Base-by-base conservation (phyloP, 1,140 invertebrate species). In the Aphis craccivora region DNA sequence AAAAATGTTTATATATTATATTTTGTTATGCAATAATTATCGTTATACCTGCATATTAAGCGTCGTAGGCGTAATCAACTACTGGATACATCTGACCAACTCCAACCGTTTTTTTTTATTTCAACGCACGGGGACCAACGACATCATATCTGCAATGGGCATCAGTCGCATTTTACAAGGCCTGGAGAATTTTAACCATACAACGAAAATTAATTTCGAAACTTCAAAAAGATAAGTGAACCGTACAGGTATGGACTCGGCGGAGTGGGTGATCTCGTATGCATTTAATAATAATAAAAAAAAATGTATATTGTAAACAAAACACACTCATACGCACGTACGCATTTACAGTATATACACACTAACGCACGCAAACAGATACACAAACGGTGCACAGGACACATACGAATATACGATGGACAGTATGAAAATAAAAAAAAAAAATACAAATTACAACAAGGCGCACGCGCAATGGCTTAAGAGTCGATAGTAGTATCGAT, bases 401-500 rank as follows among this genome's bases (percentile, higher is more conserved):
- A 92, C 67, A 45, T n/a, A n/a, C n/a, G n/a, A n/a, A n/a, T n/a
- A n/a, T n/a, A n/a, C 90, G 67, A 91, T 22, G 25, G 60, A 53
- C 87, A 48, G 35, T 37, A 51, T 23, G 51, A 55, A 23, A 30
- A 43, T 20, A 67, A 37, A 76, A 90, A n/a, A 11, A 89, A 67
- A 67, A 45, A 91, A 22, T 76, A 55, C 23, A 55, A 35, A 89
- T 53, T 53, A 53, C 48, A 89, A 53, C 43, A 83, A 51, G 0
- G 43, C 91, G 91, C 91, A 92, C 22, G 91, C 91, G 91, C n/a
- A 53, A 83, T 53, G n/a, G n/a, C 35, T 25, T 25, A 22, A 22
- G 11, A 76, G 91, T 92, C 91, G 91, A 92, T 92, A 92, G 23
- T 83, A 53, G 45, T 81, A 92, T 92, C 91, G 76, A 92, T 92